phyloP scores from a whole-genome alignment of 2,888 invertebrate species.

The Drosophila neotestacea region DNA sequence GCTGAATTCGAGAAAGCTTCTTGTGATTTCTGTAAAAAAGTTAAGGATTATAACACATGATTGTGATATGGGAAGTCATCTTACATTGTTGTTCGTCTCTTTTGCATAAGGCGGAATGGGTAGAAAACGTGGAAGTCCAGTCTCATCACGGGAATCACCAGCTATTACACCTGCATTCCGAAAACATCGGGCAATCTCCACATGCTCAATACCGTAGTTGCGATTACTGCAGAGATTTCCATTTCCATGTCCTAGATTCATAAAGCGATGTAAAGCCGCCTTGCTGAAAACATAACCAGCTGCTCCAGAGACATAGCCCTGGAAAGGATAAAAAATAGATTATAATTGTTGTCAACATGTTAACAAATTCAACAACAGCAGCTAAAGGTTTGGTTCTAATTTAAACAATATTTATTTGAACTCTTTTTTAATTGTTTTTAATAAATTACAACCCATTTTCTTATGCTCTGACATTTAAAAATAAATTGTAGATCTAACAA shows the following conservation, averaged over 20 bases:
- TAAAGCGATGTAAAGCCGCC: slow-evolving; percentile 91
- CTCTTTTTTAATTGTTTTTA: no score
- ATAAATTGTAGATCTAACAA: no score
- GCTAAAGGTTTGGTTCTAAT: no score
- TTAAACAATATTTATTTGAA: no score
- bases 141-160: slow-evolving; percentile 94
- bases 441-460: no score
- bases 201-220: slow-evolving; percentile 84
- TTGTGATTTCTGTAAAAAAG: slow-evolving; percentile 88
- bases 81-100: slow-evolving; percentile 36
- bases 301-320: slow-evolving; percentile 95
- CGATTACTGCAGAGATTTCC: slow-evolving; percentile 86
- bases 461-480: no score
- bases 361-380: no score
- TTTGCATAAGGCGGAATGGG: slow-evolving; percentile 86
- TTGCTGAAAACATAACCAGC: slow-evolving; percentile 96
- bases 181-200: slow-evolving; percentile 89
- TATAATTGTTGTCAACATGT: no score
- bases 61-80: not conserved
- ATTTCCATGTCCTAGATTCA: slow-evolving; percentile 90
- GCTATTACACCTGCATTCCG: slow-evolving; percentile 94
- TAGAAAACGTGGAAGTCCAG: slow-evolving; percentile 95
- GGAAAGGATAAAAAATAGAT: not conserved
- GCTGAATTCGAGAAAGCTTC: slow-evolving; percentile 97
- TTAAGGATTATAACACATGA: not conserved